Percentiles rank a stretch among this genome's conserved stretches.
Evolutionary conservation across 1,140 invertebrate genomes (phyloP).

Genomic region (Alviniconcha marisindica): DNA sequence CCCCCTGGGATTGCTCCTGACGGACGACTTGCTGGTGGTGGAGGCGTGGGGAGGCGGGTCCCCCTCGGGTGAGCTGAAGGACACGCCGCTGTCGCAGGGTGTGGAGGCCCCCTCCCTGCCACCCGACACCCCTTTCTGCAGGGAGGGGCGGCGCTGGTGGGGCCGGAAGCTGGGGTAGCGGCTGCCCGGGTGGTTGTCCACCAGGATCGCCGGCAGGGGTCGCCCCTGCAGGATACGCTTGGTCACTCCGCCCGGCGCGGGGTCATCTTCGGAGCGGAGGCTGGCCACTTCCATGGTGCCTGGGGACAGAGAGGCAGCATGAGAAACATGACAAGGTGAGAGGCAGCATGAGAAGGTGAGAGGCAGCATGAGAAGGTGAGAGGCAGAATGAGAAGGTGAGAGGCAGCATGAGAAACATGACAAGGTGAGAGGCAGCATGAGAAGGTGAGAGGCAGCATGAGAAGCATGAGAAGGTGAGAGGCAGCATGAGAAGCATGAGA

Average conservation of each 20-base stretch:
- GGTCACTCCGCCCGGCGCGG: not conserved
- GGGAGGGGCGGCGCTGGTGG: conserved; percentile 20
- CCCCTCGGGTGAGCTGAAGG: conserved; percentile 14
- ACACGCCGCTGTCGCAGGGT: conserved; percentile 23
- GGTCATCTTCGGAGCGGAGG: not conserved
- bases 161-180: conserved; percentile 22
- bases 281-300: conserved; percentile 29
- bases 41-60: not conserved
- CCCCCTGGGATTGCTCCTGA: no score
- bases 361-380: not conserved
- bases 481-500: no score
- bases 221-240: conserved; percentile 25
- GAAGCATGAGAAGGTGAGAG: no score
- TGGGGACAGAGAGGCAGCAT: not conserved
- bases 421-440: no score
- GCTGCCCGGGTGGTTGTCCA: conserved; percentile 17
- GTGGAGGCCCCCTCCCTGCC: conserved; percentile 3
- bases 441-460: no score
- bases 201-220: conserved; percentile 21
- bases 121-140: not conserved
- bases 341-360: not conserved
- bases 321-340: not conserved
- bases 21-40: not conserved
- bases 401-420: not conserved
- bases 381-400: not conserved